Evolutionary conservation across 2,113 vertebrate species (phyloP).

Genomic region (Calonectris borealis): DNA sequence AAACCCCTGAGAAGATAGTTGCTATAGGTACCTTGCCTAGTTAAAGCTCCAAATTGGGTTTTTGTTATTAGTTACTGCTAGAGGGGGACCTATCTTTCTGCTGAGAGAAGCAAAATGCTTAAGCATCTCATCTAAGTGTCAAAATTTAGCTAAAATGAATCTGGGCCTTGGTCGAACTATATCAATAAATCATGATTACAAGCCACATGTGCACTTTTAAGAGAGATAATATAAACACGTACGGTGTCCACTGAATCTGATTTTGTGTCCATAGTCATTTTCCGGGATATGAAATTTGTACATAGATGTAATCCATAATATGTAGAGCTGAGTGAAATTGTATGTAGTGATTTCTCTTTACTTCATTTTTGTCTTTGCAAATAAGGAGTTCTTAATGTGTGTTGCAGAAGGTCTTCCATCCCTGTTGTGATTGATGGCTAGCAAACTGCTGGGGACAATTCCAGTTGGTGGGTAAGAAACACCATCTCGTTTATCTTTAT

Average conservation of each 20-base stretch:
- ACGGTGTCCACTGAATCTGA: rapidly evolving
- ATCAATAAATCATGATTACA: background rate
- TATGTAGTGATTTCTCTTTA: background rate
- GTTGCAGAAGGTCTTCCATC: constrained; percentile 30
- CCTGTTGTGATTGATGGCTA: constrained; percentile 64
- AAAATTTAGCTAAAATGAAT: background rate
- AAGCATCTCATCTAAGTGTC: background rate
- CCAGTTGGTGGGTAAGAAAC: constrained; percentile 61
- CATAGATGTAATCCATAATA: background rate
- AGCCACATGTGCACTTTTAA: background rate
- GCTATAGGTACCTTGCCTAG: background rate
- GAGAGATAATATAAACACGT: rapidly evolving
- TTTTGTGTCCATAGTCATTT: background rate
- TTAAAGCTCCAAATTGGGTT: background rate
- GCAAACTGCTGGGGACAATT: constrained; percentile 69
- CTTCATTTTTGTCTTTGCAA: constrained; percentile 16
- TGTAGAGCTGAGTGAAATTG: background rate
- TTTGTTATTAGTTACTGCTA: background rate
- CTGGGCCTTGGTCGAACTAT: background rate
- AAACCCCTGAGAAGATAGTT: background rate
- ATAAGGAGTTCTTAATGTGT: constrained; percentile 36
- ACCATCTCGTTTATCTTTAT: constrained; percentile 74
- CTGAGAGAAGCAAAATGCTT: background rate
- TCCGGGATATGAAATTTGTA: background rate
- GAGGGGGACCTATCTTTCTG: background rate